Base-by-base conservation (phyloP, 1,140 invertebrate species). In the Subanguina moxae region DNA sequence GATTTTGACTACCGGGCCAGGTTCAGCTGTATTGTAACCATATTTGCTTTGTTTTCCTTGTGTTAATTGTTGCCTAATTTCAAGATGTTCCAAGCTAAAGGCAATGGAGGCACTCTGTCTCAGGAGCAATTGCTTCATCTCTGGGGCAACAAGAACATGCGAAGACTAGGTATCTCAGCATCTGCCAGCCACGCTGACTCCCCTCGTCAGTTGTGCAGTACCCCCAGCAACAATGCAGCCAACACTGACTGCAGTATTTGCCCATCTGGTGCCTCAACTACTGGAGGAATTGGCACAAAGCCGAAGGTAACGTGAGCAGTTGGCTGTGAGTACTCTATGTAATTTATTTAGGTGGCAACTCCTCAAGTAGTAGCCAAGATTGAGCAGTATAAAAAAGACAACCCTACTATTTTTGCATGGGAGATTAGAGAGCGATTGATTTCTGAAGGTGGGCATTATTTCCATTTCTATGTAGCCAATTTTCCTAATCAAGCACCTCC, bases 281-380 rank as follows among this genome's bases (percentile, higher is more conserved):
- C 23, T 30, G 62, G 57, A 8, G 75, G 72, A 19, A 59, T 68
- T n/a, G 76, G 76, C 5, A 78, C 76, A 15, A 77, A 77, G 25
- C 76, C 76, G 19, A 77, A 77, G 68, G 75, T 76, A 38, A 57
- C 11, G 21, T 32, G 15, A 8, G 62, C 38, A 25, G 8, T 42
- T 15, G 23, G 9, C 1, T 28, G 45, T 1, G 3, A 48, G 13
- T n/a, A 15, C 21, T 23, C n/a, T 8, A 45, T 66, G n/a, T 45
- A 19, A 19, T 15, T 93, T 43, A 92, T 90, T 52, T 25, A 85
- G 82, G 80, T 81, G 9, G 80, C 84, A 19, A 85, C 85, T 17
- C 85, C 85, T 5, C 82, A 83, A 70, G 85, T 87, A 27, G 84
- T 86, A 65, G 84, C 80, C 32, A 84, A 82, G 68, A 85, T 86